Evolutionary conservation across 2,797 vertebrate species (phyloP).

Genomic region (Falco biarmicus): DNA sequence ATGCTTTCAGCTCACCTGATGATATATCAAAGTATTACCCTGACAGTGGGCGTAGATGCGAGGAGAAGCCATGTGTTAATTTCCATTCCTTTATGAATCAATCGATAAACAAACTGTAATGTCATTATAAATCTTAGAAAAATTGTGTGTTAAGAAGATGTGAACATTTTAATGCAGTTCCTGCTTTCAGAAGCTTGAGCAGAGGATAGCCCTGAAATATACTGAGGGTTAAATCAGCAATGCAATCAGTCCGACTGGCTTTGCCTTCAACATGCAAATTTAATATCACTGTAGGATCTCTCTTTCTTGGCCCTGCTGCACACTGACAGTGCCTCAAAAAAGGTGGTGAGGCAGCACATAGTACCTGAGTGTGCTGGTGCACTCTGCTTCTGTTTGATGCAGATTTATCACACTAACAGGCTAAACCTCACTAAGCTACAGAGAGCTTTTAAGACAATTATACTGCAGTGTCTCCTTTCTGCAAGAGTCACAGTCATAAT

Average conservation of each 20-base stretch:
- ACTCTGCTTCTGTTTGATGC: slow-evolving; percentile 15
- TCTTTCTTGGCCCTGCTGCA: neutral
- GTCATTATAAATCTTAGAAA: slow-evolving; percentile 41
- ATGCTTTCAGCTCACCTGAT: neutral
- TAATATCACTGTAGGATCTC: neutral
- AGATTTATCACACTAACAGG: slow-evolving; percentile 44
- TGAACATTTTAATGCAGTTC: slow-evolving; percentile 29
- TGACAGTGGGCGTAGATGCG: neutral
- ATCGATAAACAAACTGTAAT: slow-evolving; percentile 48
- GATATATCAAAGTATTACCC: neutral
- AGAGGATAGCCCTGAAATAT: neutral
- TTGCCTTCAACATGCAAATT: neutral
- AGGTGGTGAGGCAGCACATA: neutral
- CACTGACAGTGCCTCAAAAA: neutral
- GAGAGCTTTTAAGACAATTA: slow-evolving; percentile 74
- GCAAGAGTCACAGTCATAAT: slow-evolving; percentile 23
- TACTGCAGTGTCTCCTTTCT: slow-evolving; percentile 50
- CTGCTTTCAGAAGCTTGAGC: neutral
- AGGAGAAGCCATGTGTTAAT: neutral
- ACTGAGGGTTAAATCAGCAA: neutral
- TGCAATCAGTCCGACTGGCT: neutral
- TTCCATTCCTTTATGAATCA: neutral
- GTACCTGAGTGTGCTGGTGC: slow-evolving; percentile 14
- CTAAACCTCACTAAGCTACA: slow-evolving; percentile 58
- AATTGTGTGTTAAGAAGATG: slow-evolving; percentile 23